A percentile compares a stretch with the other conserved stretches of the same genome.
These are phyloP conservation scores for Drosophila bunnanda DNA, from an alignment of 2,888 invertebrate species.

Conservation along the genomic window DNA sequence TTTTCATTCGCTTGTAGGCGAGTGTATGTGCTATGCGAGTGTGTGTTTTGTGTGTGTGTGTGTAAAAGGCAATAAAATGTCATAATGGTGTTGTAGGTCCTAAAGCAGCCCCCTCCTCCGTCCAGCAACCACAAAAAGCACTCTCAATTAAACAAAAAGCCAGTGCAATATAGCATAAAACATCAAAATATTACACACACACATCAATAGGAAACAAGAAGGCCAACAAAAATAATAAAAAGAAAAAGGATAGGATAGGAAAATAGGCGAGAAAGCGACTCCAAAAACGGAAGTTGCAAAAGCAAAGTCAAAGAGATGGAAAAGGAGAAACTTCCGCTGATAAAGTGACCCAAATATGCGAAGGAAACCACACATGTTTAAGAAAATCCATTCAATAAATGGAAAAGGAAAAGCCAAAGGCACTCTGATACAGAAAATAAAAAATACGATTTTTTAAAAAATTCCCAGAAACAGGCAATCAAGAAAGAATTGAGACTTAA, in stretches of 20 bases:
- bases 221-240: neutral
- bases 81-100: conserved; percentile 39
- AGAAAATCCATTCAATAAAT: conserved; percentile 14
- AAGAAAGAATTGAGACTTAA: neutral
- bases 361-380: conserved; percentile 6
- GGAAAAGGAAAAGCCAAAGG: neutral
- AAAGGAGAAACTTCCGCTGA: conserved; percentile 25
- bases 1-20: conserved; percentile 8
- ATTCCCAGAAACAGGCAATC: neutral
- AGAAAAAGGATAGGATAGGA: conserved; percentile 7
- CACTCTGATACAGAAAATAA: neutral
- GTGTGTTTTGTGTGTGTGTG: conserved; percentile 18
- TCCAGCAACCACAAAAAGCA: conserved; percentile 1
- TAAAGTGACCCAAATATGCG: conserved; percentile 42
- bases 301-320: conserved; percentile 17
- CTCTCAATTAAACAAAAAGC: conserved; percentile 19
- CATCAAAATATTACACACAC: neutral
- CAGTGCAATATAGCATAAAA: conserved; percentile 4
- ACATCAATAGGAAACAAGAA: neutral
- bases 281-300: conserved; percentile 6
- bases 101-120: neutral
- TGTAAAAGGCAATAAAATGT: conserved; percentile 34
- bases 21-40: neutral
- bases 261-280: neutral
- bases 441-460: neutral